Evolutionary conservation across 2,113 vertebrate genomes (phyloP).

Genomic region (Alligator mississippiensis): DNA sequence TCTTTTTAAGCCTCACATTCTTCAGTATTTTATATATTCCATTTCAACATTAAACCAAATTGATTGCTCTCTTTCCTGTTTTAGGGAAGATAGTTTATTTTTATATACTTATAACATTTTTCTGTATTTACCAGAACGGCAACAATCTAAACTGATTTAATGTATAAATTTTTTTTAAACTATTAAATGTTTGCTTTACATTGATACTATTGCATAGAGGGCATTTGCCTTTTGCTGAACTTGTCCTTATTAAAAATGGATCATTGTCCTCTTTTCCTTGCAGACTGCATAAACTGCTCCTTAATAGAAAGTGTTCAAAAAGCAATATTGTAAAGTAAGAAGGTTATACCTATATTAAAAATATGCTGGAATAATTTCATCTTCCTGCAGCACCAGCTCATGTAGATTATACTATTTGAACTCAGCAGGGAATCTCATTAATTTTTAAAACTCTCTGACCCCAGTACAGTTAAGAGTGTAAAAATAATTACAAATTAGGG

Average conservation of each 20-base stretch:
- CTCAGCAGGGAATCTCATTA: conserved; percentile 82
- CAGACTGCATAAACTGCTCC: conserved; percentile 26
- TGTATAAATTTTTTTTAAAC: not conserved
- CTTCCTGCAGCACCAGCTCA: conserved; percentile 68
- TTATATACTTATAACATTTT: conserved; percentile 19
- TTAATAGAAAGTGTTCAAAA: conserved; percentile 28
- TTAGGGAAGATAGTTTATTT: not conserved
- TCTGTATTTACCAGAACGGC: not conserved
- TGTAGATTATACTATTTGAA: conserved; percentile 77
- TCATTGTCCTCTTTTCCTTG: not conserved
- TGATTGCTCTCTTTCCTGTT: not conserved
- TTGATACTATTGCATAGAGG: not conserved
- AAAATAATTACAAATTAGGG: conserved; percentile 84
- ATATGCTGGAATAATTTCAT: conserved; percentile 63
- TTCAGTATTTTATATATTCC: not conserved
- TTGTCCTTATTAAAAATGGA: conserved; percentile 11
- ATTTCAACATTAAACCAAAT: conserved; percentile 20
- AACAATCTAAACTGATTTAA: conserved; percentile 6
- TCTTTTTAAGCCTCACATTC: conserved; percentile 5
- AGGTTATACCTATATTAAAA: conserved; percentile 63
- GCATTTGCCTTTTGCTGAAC: not conserved
- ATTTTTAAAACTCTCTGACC: conserved; percentile 85
- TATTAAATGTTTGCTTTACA: not conserved
- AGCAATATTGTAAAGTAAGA: conserved; percentile 41
- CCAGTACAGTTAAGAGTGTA: conserved; percentile 76